Percentiles rank a stretch among this genome's conserved stretches.
Conservation (phyloP, 2,888 invertebrate species). For the Eupelmus urozonus region DNA sequence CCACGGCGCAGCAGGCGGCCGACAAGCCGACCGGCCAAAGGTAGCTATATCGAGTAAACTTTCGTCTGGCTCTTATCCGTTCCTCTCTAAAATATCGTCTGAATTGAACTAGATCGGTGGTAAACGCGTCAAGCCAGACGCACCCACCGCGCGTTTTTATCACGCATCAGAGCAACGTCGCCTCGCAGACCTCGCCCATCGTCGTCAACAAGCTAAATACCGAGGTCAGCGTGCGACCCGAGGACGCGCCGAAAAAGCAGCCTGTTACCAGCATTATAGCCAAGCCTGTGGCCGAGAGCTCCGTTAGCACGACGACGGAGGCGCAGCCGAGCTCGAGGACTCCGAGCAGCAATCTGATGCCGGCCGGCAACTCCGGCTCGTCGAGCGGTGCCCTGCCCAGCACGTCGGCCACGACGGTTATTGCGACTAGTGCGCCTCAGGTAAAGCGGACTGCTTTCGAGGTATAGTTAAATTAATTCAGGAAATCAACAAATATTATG, state of each 20-base stretch:
- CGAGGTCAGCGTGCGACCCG: conserved; percentile 83
- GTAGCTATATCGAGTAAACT: too few species aligned
- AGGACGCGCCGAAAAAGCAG: conserved; percentile 78
- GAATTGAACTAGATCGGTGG: neutral
- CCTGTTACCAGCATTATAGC: conserved; percentile 81
- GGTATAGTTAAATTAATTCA: too few species aligned
- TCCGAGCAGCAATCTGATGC: conserved; percentile 44
- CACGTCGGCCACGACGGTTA: conserved; percentile 60
- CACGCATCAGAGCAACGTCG: conserved; percentile 73
- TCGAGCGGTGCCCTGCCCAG: conserved; percentile 43
- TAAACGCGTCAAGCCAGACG: conserved; percentile 74
- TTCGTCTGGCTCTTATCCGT: too few species aligned
- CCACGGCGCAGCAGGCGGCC: conserved; percentile 80
- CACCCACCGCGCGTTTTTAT: conserved; percentile 75
- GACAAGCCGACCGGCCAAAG: neutral
- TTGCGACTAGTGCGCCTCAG: conserved; percentile 5
- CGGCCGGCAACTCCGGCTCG: conserved; percentile 54
- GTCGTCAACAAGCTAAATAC: conserved; percentile 84
- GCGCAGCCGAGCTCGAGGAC: conserved; percentile 25
- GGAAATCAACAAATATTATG: too few species aligned
- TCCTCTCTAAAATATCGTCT: too few species aligned
- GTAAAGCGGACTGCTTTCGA: too few species aligned
- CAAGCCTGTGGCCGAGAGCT: conserved; percentile 66
- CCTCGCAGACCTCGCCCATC: conserved; percentile 75
- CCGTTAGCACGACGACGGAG: conserved; percentile 67